Percentiles rank a stretch among this genome's conserved stretches.
Conservation (phyloP, 2,888 invertebrate genomes). For the Cephonodes hylas region DNA sequence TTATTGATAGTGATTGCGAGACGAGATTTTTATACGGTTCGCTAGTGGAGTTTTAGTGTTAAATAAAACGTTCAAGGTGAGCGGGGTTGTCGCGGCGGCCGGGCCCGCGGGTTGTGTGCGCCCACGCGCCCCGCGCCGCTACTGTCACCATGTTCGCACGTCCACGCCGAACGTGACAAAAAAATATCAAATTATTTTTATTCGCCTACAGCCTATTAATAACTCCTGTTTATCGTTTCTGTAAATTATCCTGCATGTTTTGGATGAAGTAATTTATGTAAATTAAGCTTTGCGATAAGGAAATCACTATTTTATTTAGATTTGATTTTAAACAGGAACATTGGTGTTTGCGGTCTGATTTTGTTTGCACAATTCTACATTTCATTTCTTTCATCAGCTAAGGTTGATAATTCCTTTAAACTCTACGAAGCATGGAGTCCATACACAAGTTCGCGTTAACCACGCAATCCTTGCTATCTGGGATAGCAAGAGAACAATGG, state of each 20-base stretch:
- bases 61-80: conserved; percentile 70
- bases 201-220: neutral
- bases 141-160: conserved; percentile 36
- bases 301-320: neutral
- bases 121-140: conserved; percentile 63
- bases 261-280: neutral
- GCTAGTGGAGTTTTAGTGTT: conserved; percentile 51
- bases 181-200: neutral
- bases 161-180: neutral
- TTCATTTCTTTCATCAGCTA: neutral
- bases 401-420: conserved; percentile 10
- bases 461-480: conserved; percentile 37
- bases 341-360: no score
- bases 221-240: neutral
- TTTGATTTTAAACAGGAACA: neutral
- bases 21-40: conserved; percentile 40
- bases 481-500: conserved; percentile 62
- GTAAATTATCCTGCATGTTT: neutral
- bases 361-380: neutral
- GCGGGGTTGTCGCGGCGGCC: conserved; percentile 47
- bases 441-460: conserved; percentile 38
- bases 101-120: conserved; percentile 47
- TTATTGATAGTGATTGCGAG: conserved; percentile 36
- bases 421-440: conserved; percentile 15
- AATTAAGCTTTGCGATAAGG: neutral